phyloP scores from a whole-genome alignment of 2,113 vertebrate species.

The Marmota monax region DNA sequence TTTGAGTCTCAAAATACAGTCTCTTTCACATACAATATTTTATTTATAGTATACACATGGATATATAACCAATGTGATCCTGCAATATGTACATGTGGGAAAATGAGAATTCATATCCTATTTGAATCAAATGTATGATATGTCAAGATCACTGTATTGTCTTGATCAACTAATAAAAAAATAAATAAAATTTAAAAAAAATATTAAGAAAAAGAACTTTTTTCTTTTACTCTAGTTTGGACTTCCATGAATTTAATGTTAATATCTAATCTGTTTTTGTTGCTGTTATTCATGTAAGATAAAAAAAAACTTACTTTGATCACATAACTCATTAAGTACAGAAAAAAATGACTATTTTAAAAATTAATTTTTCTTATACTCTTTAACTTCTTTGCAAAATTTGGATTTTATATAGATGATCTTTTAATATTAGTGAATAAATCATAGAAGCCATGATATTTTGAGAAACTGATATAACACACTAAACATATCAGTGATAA shows the following conservation, averaged over 20 bases:
- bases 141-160: too few species aligned
- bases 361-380: background rate
- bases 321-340: background rate
- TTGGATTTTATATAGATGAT: background rate
- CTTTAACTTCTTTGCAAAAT: background rate
- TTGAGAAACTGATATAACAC: conserved; percentile 17
- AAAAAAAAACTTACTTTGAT: background rate
- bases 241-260: background rate
- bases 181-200: too few species aligned
- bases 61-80: too few species aligned
- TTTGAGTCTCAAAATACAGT: background rate
- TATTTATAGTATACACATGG: background rate
- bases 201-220: background rate
- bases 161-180: too few species aligned
- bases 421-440: background rate
- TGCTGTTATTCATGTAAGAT: background rate
- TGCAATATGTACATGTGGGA: too few species aligned
- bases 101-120: too few species aligned
- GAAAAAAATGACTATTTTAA: background rate
- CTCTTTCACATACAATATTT: background rate
- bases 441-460: background rate
- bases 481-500: conserved; percentile 38
- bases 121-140: too few species aligned
- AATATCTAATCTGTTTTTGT: background rate
- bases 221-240: background rate